phyloP scores from a whole-genome alignment of 2,888 invertebrate genomes.

The Cryptosula pallasiana region DNA sequence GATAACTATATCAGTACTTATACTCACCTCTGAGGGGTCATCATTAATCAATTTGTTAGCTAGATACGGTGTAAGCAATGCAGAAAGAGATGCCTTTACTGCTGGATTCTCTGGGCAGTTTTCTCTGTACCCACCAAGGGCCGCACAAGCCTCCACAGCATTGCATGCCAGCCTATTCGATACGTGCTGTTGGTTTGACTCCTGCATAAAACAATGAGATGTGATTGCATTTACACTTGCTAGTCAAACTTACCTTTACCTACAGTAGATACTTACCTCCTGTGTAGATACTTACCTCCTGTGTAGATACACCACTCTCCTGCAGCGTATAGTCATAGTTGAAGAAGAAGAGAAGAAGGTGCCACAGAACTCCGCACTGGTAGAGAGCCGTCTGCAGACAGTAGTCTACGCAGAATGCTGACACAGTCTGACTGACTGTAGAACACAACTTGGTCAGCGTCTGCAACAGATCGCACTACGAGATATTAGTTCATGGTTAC shows the following conservation, averaged over 20 bases:
- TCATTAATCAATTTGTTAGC: conserved; percentile 69
- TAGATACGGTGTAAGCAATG: conserved; percentile 80
- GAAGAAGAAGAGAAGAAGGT: conserved; percentile 80
- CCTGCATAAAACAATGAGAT: conserved; percentile 2
- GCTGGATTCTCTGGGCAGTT: conserved; percentile 62
- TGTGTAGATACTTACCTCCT: not conserved
- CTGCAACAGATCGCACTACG: no score
- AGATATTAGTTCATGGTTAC: no score
- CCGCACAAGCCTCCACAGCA: conserved; percentile 76
- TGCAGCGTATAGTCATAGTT: conserved; percentile 94
- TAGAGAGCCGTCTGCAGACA: conserved; percentile 66
- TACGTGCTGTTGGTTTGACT: conserved; percentile 63
- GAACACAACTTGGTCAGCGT: conserved; percentile 76
- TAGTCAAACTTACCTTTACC: no score
- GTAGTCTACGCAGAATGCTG: conserved; percentile 78
- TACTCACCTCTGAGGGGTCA: conserved; percentile 69
- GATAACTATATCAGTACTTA: not conserved
- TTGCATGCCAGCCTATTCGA: conserved; percentile 87
- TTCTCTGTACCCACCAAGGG: conserved; percentile 63
- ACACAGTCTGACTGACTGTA: conserved; percentile 84
- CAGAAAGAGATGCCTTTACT: conserved; percentile 61
- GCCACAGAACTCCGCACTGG: conserved; percentile 76
- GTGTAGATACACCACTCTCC: conserved; percentile 76
- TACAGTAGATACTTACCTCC: no score
- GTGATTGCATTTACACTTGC: no score